Base-by-base conservation (phyloP, 2,888 invertebrate genomes). In the Isoperla grammatica region DNA sequence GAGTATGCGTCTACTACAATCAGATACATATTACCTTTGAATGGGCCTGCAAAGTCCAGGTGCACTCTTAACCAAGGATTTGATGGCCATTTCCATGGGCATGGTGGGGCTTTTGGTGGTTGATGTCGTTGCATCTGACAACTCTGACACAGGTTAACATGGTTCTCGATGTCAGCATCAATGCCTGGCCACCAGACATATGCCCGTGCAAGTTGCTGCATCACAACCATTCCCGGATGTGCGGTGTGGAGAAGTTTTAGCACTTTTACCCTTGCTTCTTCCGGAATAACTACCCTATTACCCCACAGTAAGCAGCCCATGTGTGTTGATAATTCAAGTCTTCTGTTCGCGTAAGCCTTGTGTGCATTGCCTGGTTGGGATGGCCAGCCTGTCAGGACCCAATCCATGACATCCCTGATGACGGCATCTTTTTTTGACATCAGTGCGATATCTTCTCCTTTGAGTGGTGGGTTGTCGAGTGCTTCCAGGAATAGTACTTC, bases 221-320 rank as follows among this genome's bases (percentile, higher is more conserved):
- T 45, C 11, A 13, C 19, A 9, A 45, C 45, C 2, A 45, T 15
- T 2, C 45, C 45, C 45, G 15, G 17, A 40, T 55, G 55, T 13
- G 19, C 23, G 1, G 55, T n/a, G 15, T 55, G 55, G n/a, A n/a
- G n/a, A n/a, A n/a, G n/a, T n/a, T n/a, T n/a, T n/a, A n/a, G n/a
- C n/a, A n/a, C n/a, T n/a, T n/a, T n/a, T n/a, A n/a, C n/a, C n/a
- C n/a, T n/a, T n/a, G n/a, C n/a, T 9, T 5, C 22, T 20, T 49
- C 13, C 9, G 64, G 65, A 42, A 59, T 64, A 12, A 65, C 50
- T 15, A 65, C 59, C 60, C 66, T 58, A 29, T 66, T 60, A 12
- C 61, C 56, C 63, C 61, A 66, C 9, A 66, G 57, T 45, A 66
- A 57, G 57, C 68, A 67, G 42, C 58, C 56, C 9, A 20, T 23